phyloP scores from a whole-genome alignment of 2,797 vertebrate genomes.

The Phoeniculus purpureus region DNA sequence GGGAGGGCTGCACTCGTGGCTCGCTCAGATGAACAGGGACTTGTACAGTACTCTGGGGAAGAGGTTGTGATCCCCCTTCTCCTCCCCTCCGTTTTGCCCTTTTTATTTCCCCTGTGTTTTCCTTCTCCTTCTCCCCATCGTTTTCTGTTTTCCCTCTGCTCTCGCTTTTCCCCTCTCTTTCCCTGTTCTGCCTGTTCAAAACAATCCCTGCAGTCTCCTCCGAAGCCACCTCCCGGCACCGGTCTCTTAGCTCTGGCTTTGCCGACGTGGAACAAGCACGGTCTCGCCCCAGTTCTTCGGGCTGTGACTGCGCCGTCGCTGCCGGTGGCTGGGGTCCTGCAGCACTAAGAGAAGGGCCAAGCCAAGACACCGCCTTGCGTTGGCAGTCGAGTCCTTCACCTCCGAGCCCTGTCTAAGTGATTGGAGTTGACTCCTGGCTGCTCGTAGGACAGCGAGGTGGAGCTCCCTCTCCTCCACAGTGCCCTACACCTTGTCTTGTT shows the following conservation, averaged over 20 bases:
- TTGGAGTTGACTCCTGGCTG: background rate
- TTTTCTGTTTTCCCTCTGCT: background rate
- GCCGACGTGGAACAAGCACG: background rate
- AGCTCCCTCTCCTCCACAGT: background rate
- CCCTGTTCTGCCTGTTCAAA: background rate
- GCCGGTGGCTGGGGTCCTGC: background rate
- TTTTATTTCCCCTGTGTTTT: background rate
- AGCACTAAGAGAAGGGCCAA: background rate
- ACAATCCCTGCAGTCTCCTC: background rate
- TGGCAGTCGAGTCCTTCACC: background rate
- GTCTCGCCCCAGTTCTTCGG: background rate
- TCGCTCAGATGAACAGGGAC: constrained; percentile 32
- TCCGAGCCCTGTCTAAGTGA: background rate
- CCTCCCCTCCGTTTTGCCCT: background rate
- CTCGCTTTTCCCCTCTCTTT: background rate
- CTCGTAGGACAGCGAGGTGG: background rate
- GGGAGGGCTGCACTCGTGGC: background rate
- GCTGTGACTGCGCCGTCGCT: too few species aligned
- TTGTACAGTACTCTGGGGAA: background rate
- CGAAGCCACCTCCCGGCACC: background rate
- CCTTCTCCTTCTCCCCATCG: rapidly evolving
- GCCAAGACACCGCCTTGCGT: background rate
- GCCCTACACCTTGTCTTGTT: background rate
- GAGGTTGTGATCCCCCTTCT: background rate
- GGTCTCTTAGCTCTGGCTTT: background rate